phyloP scores from a whole-genome alignment of 1,140 invertebrate species.

The Colletes latitarsis region DNA sequence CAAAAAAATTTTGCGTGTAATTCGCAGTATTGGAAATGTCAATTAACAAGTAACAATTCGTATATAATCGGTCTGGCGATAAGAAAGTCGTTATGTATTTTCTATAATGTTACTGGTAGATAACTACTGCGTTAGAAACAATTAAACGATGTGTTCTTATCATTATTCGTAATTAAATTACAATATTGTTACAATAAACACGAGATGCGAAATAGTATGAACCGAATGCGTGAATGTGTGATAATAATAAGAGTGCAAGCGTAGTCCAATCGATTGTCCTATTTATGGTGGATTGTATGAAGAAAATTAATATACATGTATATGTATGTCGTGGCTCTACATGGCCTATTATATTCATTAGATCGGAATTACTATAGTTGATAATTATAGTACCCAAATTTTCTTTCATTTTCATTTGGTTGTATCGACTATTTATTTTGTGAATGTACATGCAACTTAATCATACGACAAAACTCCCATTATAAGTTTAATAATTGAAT shows the following conservation, averaged over 20 bases:
- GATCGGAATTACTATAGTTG: slow-evolving; percentile 36
- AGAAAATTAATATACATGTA: slow-evolving; percentile 41
- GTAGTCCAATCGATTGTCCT: slow-evolving; percentile 41
- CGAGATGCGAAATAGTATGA: slow-evolving; percentile 39
- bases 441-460: slow-evolving; percentile 45
- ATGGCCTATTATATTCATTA: slow-evolving; percentile 63
- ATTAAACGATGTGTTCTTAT: slow-evolving; percentile 70
- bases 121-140: slow-evolving; percentile 61
- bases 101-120: slow-evolving; percentile 66
- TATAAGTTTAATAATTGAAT: slow-evolving; percentile 47
- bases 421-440: slow-evolving; percentile 46
- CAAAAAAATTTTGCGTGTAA: slow-evolving; percentile 32
- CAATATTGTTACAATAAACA: slow-evolving; percentile 55
- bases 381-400: slow-evolving; percentile 48
- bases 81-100: slow-evolving; percentile 68
- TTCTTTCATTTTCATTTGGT: slow-evolving; percentile 48
- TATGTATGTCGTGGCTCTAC: slow-evolving; percentile 51
- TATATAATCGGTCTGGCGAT: slow-evolving; percentile 58
- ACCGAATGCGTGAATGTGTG: slow-evolving; percentile 23
- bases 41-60: slow-evolving; percentile 64
- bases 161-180: slow-evolving; percentile 63
- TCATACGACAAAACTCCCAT: slow-evolving; percentile 28
- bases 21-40: slow-evolving; percentile 70
- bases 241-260: slow-evolving; percentile 16
- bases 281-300: slow-evolving; percentile 35